Evolutionary conservation across 2,113 vertebrate genomes (phyloP).

Genomic region (Theropithecus gelada): DNA sequence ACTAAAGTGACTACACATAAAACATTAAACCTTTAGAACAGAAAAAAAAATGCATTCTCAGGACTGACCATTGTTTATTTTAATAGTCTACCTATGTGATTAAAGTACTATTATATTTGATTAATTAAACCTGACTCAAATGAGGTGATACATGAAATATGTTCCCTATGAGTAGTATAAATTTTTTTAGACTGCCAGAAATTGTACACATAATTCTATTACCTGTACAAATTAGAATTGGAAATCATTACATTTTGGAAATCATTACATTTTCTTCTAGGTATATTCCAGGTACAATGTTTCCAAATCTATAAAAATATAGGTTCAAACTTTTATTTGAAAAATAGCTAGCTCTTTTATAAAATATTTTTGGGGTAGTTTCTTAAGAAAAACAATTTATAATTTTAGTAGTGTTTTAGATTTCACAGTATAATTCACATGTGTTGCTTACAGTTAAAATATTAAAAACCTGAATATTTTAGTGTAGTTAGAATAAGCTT

Average conservation of each 20-base stretch:
- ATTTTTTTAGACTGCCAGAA: not conserved
- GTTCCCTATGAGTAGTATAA: not conserved
- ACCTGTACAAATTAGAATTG: constrained; percentile 1
- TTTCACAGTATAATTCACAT: not conserved
- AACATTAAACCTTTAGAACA: not conserved
- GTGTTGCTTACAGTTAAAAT: not conserved
- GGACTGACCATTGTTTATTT: not conserved
- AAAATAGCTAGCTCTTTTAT: not conserved
- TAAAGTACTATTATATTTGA: not conserved
- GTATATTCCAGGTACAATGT: not conserved
- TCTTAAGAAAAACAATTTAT: not conserved
- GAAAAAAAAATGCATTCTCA: not conserved
- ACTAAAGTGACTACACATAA: not conserved
- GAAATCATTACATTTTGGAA: not conserved
- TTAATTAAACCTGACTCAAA: not conserved
- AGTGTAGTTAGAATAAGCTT: not conserved
- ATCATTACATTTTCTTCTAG: not conserved
- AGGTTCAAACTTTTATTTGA: not conserved
- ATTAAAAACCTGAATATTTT: not conserved
- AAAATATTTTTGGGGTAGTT: not conserved
- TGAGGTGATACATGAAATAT: not conserved
- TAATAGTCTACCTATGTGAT: not conserved
- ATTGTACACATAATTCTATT: not conserved
- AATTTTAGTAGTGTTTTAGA: not conserved
- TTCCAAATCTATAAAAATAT: not conserved